These are phyloP conservation scores for Apocrypta bakeri DNA, from an alignment of 1,140 invertebrate genomes.

Conservation along the genomic window DNA sequence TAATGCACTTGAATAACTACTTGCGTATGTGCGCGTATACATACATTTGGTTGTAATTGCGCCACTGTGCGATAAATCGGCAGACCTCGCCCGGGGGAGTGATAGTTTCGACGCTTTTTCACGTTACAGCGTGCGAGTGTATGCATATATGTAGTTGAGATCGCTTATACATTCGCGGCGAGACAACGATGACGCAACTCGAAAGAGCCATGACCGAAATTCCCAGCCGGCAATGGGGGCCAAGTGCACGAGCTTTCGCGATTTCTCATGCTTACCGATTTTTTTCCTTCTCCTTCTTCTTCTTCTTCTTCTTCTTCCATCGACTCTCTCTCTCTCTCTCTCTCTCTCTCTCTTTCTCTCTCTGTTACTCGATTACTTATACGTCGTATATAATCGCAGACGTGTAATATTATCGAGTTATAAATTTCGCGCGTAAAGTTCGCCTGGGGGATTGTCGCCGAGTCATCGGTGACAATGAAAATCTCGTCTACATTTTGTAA, in stretches of 20 bases:
- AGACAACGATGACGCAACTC: conserved; percentile 22
- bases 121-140: too few relatives aligned
- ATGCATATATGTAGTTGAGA: not conserved
- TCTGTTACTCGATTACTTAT: too few relatives aligned
- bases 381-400: too few relatives aligned
- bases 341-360: too few relatives aligned
- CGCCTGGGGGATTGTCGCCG: not conserved
- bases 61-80: too few relatives aligned
- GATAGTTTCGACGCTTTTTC: too few relatives aligned
- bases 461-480: conserved; percentile 11
- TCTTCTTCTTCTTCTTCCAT: not conserved
- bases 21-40: too few relatives aligned
- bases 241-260: conserved; percentile 63
- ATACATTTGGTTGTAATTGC: too few relatives aligned
- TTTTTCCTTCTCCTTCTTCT: not conserved
- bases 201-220: conserved; percentile 71
- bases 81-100: not conserved
- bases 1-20: too few relatives aligned
- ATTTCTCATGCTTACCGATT: not conserved
- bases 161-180: conserved; percentile 5
- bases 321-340: too few relatives aligned
- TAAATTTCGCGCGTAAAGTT: not conserved
- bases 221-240: conserved; percentile 63
- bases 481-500: not conserved
- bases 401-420: not conserved